These are phyloP conservation scores for Argyrosomus regius DNA, from an alignment of 2,797 vertebrate species.

Conservation along the genomic window DNA sequence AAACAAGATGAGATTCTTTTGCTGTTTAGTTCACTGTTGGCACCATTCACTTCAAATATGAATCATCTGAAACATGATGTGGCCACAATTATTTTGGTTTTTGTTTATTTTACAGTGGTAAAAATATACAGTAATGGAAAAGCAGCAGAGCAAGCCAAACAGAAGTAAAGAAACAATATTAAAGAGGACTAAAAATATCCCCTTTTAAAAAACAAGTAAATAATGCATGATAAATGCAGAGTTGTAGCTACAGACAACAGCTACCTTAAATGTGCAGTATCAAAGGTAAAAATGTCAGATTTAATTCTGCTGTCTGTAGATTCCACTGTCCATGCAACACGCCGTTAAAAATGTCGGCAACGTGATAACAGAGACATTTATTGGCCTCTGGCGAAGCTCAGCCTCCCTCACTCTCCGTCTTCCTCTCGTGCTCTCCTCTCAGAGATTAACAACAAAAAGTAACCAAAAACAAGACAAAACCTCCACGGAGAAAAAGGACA, in stretches of 20 bases:
- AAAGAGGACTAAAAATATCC: slow-evolving; percentile 7
- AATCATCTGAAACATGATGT: slow-evolving; percentile 44
- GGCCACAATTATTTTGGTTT: slow-evolving; percentile 23
- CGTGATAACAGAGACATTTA: slow-evolving; percentile 36
- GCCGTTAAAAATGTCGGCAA: slow-evolving; percentile 3
- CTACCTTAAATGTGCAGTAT: background rate
- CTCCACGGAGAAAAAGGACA: slow-evolving; percentile 54
- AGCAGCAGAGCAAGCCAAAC: background rate
- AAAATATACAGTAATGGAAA: slow-evolving; percentile 13
- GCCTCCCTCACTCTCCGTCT: background rate
- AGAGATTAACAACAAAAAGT: slow-evolving; percentile 48
- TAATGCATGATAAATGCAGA: background rate
- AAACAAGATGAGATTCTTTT: slow-evolving; percentile 15
- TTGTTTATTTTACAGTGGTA: slow-evolving; percentile 16
- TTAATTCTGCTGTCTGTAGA: background rate
- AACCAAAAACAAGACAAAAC: slow-evolving; percentile 56
- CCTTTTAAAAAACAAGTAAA: slow-evolving; percentile 27
- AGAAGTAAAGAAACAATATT: background rate
- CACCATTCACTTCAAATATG: slow-evolving; percentile 24
- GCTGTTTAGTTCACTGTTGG: background rate
- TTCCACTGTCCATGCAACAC: background rate
- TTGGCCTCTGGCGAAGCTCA: background rate
- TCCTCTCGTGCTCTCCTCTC: slow-evolving; percentile 19
- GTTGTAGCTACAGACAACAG: background rate
- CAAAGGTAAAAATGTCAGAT: background rate